phyloP scores from a whole-genome alignment of 2,113 vertebrate genomes.

The Dolichallabes microphthalmus region DNA sequence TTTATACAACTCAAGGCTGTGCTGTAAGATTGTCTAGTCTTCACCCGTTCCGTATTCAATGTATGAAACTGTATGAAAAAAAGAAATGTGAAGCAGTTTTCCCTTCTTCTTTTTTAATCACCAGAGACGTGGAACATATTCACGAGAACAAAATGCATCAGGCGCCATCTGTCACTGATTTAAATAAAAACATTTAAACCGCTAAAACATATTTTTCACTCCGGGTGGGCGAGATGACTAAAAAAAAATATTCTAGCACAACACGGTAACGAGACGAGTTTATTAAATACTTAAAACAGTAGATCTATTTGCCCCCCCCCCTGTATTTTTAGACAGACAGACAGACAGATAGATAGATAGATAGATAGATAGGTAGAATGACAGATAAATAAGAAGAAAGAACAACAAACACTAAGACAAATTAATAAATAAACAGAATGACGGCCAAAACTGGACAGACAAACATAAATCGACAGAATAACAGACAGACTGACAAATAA shows the following conservation, averaged over 20 bases:
- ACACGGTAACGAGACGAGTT: not conserved
- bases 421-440: too few species aligned
- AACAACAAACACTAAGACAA: too few species aligned
- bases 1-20: not conserved
- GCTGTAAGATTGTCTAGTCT: not conserved
- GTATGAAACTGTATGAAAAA: not conserved
- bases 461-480: too few species aligned
- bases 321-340: too few species aligned
- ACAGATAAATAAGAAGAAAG: too few species aligned
- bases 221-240: not conserved
- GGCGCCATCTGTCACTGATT: slow-evolving; percentile 11
- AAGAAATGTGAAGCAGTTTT: not conserved
- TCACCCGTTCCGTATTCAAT: not conserved
- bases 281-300: not conserved
- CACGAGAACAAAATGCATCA: slow-evolving; percentile 10
- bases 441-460: too few species aligned
- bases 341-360: too few species aligned
- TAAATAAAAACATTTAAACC: not conserved
- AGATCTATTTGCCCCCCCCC: not conserved
- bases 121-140: not conserved
- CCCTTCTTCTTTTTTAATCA: not conserved
- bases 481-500: too few species aligned
- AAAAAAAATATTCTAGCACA: not conserved
- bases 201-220: not conserved
- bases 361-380: too few species aligned